These are phyloP conservation scores for Apoda limacodes DNA, from an alignment of 2,888 invertebrate species.

Conservation along the genomic window DNA sequence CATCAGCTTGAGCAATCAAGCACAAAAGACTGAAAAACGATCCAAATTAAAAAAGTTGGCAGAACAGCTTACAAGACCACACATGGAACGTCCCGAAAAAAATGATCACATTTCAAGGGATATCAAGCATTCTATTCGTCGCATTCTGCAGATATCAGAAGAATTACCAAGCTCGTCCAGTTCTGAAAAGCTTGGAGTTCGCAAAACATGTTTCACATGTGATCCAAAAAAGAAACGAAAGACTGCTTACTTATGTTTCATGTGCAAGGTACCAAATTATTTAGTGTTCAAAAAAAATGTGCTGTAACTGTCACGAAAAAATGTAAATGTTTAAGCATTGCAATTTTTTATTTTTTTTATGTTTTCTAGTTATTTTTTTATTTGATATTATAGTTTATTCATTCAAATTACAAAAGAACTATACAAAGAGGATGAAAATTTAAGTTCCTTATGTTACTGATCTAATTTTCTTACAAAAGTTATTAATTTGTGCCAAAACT, in stretches of 20 bases:
- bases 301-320: slow-evolving; percentile 5
- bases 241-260: slow-evolving; percentile 2
- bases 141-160: slow-evolving; percentile 11
- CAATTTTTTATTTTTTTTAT: too few relatives aligned
- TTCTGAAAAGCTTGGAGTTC: slow-evolving; percentile 5
- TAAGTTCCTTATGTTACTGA: too few relatives aligned
- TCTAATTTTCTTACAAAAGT: too few relatives aligned
- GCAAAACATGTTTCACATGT: slow-evolving; percentile 10
- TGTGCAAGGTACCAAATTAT: slow-evolving; percentile 6
- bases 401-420: too few relatives aligned
- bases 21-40: too few relatives aligned
- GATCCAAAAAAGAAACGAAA: slow-evolving; percentile 10
- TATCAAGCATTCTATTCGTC: slow-evolving; percentile 7
- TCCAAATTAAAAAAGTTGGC: slow-evolving; percentile 10
- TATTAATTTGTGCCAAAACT: too few relatives aligned
- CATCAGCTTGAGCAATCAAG: slow-evolving; percentile 4
- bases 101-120: too few relatives aligned
- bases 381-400: background rate
- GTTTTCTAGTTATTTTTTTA: too few relatives aligned
- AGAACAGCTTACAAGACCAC: too few relatives aligned
- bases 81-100: too few relatives aligned
- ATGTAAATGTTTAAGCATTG: too few relatives aligned
- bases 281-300: slow-evolving; percentile 8
- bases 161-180: slow-evolving; percentile 5
- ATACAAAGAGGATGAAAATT: too few relatives aligned